These are phyloP conservation scores for Sinopyrophorus schimmeli DNA, from an alignment of 2,888 invertebrate genomes.

Conservation along the genomic window DNA sequence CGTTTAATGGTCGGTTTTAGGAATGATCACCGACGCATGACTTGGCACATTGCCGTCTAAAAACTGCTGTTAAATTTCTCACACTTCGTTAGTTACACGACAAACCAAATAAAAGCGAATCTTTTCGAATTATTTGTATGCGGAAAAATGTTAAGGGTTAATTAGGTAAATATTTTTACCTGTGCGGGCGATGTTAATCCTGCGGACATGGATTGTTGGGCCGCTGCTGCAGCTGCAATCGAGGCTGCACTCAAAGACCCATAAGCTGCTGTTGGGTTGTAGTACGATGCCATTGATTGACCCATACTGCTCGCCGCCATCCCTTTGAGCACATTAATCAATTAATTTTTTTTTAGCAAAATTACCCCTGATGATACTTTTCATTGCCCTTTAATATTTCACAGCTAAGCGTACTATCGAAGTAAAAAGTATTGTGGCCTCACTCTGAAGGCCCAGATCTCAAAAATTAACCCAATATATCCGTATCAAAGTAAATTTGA, in stretches of 20 bases:
- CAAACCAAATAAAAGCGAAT: constrained; percentile 36
- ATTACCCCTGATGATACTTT: no score
- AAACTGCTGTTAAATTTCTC: constrained; percentile 48
- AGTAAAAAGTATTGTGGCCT: no score
- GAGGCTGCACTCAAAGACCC: constrained; percentile 73
- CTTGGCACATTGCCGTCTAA: constrained; percentile 36
- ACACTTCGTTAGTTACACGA: constrained; percentile 53
- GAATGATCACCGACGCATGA: constrained; percentile 42
- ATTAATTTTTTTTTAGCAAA: no score
- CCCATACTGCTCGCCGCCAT: constrained; percentile 71
- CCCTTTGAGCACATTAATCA: constrained; percentile 61
- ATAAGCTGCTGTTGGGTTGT: constrained; percentile 71
- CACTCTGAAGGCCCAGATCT: no score
- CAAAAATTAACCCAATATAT: no score
- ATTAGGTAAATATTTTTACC: neutral
- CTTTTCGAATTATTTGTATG: neutral
- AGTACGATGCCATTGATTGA: constrained; percentile 72
- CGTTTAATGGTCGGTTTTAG: constrained; percentile 43
- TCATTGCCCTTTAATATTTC: no score
- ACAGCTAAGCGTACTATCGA: no score
- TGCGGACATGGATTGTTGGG: constrained; percentile 72
- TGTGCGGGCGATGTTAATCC: constrained; percentile 67
- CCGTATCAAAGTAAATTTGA: constrained; percentile 1
- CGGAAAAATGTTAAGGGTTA: constrained; percentile 3
- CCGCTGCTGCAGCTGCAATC: constrained; percentile 72